phyloP scores from a whole-genome alignment of 2,797 vertebrate species.

The Myotis daubentonii region DNA sequence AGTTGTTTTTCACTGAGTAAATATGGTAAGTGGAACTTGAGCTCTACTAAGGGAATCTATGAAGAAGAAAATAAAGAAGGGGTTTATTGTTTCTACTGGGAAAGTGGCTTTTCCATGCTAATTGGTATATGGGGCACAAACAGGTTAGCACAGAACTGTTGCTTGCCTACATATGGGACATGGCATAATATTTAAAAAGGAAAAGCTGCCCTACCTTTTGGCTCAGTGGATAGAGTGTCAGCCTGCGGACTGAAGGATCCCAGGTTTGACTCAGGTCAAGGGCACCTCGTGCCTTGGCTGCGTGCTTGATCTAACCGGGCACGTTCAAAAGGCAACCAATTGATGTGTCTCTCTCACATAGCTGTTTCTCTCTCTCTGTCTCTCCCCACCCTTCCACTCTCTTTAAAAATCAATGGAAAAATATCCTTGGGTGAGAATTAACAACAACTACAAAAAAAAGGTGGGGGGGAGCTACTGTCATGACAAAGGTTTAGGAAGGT shows the following conservation, averaged over 20 bases:
- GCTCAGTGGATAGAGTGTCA: background rate
- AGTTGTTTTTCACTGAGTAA: constrained; percentile 25
- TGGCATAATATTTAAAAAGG: background rate
- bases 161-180: background rate
- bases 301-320: too few species aligned
- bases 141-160: background rate
- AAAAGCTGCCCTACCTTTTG: background rate
- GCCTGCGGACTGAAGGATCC: background rate
- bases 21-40: background rate
- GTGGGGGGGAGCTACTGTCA: background rate
- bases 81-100: background rate
- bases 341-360: background rate
- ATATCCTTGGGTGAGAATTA: too few species aligned
- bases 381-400: background rate
- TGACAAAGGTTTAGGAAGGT: background rate
- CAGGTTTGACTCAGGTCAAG: background rate
- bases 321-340: background rate
- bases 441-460: background rate
- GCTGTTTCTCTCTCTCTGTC: background rate
- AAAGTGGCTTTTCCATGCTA: background rate
- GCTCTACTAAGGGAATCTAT: background rate
- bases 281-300: background rate
- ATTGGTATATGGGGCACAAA: background rate
- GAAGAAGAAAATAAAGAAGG: background rate
- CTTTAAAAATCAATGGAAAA: background rate